Conservation (phyloP, 2,113 vertebrate species). For the Zosterops pallidus region DNA sequence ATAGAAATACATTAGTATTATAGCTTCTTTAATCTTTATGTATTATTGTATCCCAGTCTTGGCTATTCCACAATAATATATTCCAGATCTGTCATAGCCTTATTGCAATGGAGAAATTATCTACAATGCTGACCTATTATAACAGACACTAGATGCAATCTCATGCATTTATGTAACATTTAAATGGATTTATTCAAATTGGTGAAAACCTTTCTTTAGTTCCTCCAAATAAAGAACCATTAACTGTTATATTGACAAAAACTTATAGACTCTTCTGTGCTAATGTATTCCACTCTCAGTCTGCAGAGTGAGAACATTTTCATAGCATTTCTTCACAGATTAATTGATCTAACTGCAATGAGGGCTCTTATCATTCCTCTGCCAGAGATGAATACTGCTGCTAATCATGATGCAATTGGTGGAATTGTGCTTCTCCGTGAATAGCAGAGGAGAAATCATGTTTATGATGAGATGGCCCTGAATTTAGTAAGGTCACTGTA, state of each 20-base stretch:
- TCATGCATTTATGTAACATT: constrained; percentile 22
- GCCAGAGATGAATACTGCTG: constrained; percentile 14
- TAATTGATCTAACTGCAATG: constrained; percentile 35
- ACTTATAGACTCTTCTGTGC: not conserved
- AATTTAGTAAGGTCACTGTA: not conserved
- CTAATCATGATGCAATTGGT: not conserved
- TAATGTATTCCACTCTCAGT: constrained; percentile 30
- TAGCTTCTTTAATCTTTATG: constrained; percentile 11
- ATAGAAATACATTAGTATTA: not conserved
- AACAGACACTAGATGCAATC: not conserved
- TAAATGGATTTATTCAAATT: constrained; percentile 41
- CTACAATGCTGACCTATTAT: constrained; percentile 5
- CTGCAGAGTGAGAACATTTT: not conserved
- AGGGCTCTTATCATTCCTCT: not conserved
- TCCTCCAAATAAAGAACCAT: not conserved
- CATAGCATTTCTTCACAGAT: constrained; percentile 12
- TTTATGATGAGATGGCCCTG: not conserved
- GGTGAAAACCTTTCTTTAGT: not conserved
- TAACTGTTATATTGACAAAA: constrained; percentile 38
- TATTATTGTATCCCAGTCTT: not conserved
- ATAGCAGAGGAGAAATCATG: not conserved
- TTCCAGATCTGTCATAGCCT: not conserved
- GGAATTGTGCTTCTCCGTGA: not conserved
- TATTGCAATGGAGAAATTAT: not conserved
- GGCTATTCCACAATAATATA: constrained; percentile 19